phyloP scores from a whole-genome alignment of 2,888 invertebrate species.

The Leptinotarsa rubiginosa region DNA sequence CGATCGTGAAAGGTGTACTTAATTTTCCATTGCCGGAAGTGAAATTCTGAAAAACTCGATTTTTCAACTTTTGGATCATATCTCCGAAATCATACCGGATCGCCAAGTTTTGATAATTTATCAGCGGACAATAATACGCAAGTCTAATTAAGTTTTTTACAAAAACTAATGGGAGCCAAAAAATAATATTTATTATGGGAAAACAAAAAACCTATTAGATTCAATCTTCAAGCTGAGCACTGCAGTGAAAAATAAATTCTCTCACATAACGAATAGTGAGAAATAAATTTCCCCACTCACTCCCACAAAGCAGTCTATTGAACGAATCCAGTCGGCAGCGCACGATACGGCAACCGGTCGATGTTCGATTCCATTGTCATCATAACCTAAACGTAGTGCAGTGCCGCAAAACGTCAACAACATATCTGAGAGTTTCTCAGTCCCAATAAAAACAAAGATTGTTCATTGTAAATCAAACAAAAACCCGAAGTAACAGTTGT shows the following conservation, averaged over 20 bases:
- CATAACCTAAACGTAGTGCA: neutral
- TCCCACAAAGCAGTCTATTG: neutral
- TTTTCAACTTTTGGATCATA: no score
- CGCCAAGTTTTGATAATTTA: no score
- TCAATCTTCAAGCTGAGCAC: no score
- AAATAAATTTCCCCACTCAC: neutral
- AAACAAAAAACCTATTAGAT: no score
- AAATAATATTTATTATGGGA: no score
- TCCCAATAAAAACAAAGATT: neutral
- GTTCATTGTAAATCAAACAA: neutral
- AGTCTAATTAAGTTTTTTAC: no score
- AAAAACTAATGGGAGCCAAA: no score
- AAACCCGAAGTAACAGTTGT: neutral
- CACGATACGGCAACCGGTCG: slow-evolving; percentile 4
- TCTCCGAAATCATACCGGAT: no score
- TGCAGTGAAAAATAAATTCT: neutral
- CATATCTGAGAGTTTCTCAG: neutral
- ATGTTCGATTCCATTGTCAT: neutral
- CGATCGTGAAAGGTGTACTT: no score
- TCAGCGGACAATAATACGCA: no score
- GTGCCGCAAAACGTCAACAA: slow-evolving; percentile 10
- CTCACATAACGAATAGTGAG: neutral
- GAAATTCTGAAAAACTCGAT: no score
- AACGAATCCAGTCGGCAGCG: neutral
- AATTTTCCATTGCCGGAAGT: no score